These are phyloP conservation scores for Ciona savignyi DNA, from an alignment of 23 tunicate species.

Conservation along the genomic window DNA sequence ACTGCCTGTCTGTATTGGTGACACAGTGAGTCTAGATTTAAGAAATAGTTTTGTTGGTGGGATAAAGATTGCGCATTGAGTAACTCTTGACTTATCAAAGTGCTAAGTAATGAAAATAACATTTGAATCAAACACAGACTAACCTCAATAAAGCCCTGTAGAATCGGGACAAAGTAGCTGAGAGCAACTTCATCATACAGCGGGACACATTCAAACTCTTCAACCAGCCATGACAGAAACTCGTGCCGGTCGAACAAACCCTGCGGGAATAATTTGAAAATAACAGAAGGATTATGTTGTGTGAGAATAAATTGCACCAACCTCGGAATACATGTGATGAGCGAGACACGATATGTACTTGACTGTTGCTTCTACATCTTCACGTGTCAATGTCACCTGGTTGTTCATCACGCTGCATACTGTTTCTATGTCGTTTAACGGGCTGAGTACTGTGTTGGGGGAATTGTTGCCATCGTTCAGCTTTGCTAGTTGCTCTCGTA, in stretches of 20 bases:
- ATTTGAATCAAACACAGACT: too few species aligned
- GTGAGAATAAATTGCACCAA: background rate
- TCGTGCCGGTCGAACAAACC: constrained; percentile 87
- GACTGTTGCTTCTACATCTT: constrained; percentile 45
- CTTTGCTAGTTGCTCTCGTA: constrained; percentile 62
- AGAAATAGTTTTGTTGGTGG: too few species aligned
- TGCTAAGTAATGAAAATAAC: too few species aligned
- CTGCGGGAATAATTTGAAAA: constrained; percentile 9
- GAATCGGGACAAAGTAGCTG: constrained; percentile 64
- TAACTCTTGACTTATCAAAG: too few species aligned
- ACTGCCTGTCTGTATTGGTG: too few species aligned
- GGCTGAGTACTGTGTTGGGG: background rate
- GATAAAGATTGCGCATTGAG: too few species aligned
- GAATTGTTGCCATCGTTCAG: constrained; percentile 22
- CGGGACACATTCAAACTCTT: constrained; percentile 48
- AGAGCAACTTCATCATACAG: constrained; percentile 53
- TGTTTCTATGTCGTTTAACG: constrained; percentile 20
- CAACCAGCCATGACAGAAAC: constrained; percentile 68
- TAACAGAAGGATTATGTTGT: background rate
- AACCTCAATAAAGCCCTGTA: constrained; percentile 59
- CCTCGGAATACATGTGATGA: constrained; percentile 78
- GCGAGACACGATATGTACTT: constrained; percentile 61
- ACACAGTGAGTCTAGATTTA: too few species aligned
- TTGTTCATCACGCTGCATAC: background rate
- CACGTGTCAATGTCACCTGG: constrained; percentile 19